phyloP scores from a whole-genome alignment of 2,797 vertebrate species.

The Melanogrammus aeglefinus region DNA sequence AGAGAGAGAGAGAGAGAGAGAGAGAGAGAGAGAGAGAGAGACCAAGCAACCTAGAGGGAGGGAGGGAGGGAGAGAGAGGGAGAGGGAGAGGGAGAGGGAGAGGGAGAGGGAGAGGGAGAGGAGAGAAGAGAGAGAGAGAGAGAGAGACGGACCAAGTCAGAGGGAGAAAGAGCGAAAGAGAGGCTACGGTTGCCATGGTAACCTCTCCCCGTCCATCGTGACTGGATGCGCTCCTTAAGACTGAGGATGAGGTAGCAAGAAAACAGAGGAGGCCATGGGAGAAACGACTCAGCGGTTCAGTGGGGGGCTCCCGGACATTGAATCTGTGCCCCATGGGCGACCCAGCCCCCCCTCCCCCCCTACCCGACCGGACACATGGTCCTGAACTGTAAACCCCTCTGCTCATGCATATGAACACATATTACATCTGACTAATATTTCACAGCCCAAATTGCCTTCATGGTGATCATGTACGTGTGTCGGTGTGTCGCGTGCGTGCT shows the following conservation, averaged over 20 bases:
- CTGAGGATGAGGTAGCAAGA: constrained; percentile 48
- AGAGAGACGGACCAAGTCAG: constrained; percentile 32
- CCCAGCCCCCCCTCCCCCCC: not conserved
- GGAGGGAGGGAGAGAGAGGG: not conserved
- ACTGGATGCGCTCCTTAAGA: constrained; percentile 56
- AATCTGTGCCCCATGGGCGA: not conserved
- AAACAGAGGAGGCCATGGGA: constrained; percentile 32
- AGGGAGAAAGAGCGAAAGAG: constrained; percentile 44
- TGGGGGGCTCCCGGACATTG: constrained; percentile 1
- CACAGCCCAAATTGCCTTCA: constrained; percentile 25
- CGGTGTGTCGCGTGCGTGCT: not conserved
- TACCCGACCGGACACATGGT: not conserved
- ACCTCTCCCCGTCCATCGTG: constrained; percentile 53
- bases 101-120: no score
- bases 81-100: no score
- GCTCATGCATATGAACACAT: not conserved
- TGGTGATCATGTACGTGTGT: not conserved
- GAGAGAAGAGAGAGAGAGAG: constrained; percentile 15
- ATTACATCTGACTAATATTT: not conserved
- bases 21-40: no score
- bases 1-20: no score
- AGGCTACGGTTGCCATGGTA: constrained; percentile 62
- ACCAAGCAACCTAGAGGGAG: no score
- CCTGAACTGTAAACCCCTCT: not conserved
- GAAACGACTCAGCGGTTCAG: constrained; percentile 37